phyloP scores from a whole-genome alignment of 2,113 vertebrate species.

The Cottus gobio region DNA sequence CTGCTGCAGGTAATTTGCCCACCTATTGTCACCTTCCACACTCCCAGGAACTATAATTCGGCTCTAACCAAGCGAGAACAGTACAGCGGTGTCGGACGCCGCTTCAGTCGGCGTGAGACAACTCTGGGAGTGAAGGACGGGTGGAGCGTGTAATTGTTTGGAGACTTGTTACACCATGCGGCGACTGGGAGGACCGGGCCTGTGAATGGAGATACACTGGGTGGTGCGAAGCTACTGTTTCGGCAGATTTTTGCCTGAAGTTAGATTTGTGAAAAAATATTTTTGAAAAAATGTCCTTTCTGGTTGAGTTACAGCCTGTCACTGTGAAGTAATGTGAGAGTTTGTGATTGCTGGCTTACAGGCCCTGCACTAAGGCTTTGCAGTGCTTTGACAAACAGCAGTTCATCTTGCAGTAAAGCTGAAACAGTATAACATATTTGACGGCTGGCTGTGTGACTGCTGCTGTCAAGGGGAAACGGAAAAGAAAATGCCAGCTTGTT shows the following conservation, averaged over 20 bases:
- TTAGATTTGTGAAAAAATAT: background rate
- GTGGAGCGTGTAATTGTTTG: slow-evolving; percentile 35
- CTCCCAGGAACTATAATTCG: slow-evolving; percentile 43
- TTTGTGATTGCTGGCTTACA: slow-evolving; percentile 33
- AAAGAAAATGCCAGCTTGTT: slow-evolving; percentile 13
- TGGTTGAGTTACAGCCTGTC: slow-evolving; percentile 24
- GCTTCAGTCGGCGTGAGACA: slow-evolving; percentile 23
- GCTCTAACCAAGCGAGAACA: slow-evolving; percentile 56
- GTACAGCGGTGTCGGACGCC: slow-evolving; percentile 14
- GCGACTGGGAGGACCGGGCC: slow-evolving; percentile 27
- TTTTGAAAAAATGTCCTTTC: slow-evolving; percentile 14
- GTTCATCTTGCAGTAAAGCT: slow-evolving; percentile 29
- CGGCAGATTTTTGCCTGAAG: background rate
- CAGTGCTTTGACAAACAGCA: slow-evolving; percentile 45
- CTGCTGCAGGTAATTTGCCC: slow-evolving; percentile 53
- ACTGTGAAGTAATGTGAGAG: slow-evolving; percentile 39
- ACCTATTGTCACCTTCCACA: slow-evolving; percentile 52
- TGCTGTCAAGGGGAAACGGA: background rate
- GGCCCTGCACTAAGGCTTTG: slow-evolving; percentile 16
- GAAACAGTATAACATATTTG: slow-evolving; percentile 22
- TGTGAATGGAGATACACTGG: background rate
- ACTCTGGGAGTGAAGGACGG: slow-evolving; percentile 13
- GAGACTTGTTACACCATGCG: slow-evolving; percentile 13
- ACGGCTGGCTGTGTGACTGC: slow-evolving; percentile 34
- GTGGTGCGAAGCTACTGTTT: background rate